Base-by-base conservation (phyloP, 2,797 vertebrate species). In the Sciaenops ocellatus region DNA sequence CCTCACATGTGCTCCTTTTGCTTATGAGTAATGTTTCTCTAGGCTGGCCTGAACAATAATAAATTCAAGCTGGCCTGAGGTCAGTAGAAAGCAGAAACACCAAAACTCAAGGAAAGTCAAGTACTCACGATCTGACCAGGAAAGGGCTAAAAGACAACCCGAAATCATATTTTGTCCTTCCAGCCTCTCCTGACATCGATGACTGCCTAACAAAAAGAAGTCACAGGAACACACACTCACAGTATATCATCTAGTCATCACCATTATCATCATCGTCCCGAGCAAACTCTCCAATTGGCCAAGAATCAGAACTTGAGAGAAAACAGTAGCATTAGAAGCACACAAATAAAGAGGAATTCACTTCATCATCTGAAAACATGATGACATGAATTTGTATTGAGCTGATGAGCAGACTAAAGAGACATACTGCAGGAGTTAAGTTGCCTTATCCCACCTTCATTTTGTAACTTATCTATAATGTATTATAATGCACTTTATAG, bases 241-340 rank as follows among this genome's bases (percentile, higher is more conserved):
- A 34, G n/a, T 44, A 30, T 26, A 28, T 62, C 76, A 70, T 20
- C 12, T 41, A 71, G 46, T 34, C 56, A 67, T 47, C 18, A 67
- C 22, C 42, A 20, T 30, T 30, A 51, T n/a, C 54, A 50, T 48
- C 46, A 65, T 15, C 22, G 26, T 59, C 38, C 60, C 8, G 1
- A 55, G 9, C 67, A 18, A 18, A 68, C 51, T 28, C 9, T 61
- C 24, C 55, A 30, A 26, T 60, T 22, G 22, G 46, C 26, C 44
- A 46, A 28, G 12, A 64, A 42, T 66, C 60, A 22, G 59, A 11
- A 42, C 16, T 26, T 34, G 9, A 69, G 20, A 51, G 24, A 2
- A 11, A 65, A 24, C 18, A 44, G 30, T 0, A 13, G 28, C 20
- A 30, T 20, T 8, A 17, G 28, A 67, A 48, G 51, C 20, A 12